Conservation (phyloP, 2,797 vertebrate species). For the Alauda arvensis region DNA sequence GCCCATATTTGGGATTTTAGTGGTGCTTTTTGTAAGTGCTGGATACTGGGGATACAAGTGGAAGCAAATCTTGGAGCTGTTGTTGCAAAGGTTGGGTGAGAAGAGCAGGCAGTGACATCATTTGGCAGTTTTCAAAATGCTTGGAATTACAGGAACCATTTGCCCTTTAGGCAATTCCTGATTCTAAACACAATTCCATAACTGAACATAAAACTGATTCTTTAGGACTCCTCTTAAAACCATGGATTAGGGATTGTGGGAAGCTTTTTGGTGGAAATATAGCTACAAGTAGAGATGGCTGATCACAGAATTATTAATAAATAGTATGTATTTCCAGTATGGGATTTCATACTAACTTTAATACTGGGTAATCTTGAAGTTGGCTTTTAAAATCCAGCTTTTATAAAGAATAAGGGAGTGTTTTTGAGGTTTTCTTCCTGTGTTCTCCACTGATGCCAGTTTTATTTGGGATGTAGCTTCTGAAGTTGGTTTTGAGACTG, state of each 20-base stretch:
- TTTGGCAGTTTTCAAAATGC: neutral
- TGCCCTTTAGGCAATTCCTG: neutral
- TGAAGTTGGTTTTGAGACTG: neutral
- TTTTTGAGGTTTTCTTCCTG: neutral
- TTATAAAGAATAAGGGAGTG: neutral
- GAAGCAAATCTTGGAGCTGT: neutral
- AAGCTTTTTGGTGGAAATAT: neutral
- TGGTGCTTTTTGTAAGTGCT: neutral
- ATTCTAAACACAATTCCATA: neutral
- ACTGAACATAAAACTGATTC: neutral
- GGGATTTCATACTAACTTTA: neutral
- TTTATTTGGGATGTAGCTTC: neutral
- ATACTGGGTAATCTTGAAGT: neutral
- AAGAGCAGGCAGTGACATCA: neutral
- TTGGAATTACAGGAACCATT: neutral
- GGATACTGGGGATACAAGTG: neutral
- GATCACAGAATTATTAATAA: neutral
- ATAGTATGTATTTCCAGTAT: neutral
- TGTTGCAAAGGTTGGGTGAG: neutral
- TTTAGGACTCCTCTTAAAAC: neutral
- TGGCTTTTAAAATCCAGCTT: neutral
- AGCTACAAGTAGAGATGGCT: neutral
- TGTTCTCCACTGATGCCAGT: neutral
- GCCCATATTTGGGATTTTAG: neutral
- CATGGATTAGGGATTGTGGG: neutral